Evolutionary conservation across 2,888 invertebrate species (phyloP).

Genomic region (Drosophila anomalata): DNA sequence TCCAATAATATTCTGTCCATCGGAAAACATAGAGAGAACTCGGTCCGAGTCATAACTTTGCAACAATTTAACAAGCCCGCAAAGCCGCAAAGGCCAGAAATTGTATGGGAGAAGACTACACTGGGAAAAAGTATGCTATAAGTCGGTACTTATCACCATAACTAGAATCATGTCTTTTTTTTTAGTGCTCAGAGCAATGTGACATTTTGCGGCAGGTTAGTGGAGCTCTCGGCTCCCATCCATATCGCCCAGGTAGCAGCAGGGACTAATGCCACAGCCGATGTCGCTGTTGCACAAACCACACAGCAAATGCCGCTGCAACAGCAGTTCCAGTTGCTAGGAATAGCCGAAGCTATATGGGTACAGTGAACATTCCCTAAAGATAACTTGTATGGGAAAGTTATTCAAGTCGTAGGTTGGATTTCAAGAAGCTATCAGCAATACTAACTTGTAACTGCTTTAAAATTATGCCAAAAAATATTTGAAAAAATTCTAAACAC

Average conservation of each 20-base stretch:
- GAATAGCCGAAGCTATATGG: slow-evolving; percentile 6
- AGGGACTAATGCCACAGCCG: background rate
- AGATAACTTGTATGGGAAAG: background rate
- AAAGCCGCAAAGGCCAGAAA: slow-evolving; percentile 12
- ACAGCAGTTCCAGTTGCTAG: slow-evolving; percentile 9
- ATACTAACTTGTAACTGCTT: background rate
- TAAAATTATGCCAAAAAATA: background rate
- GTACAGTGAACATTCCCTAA: background rate
- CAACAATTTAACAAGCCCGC: slow-evolving; percentile 66
- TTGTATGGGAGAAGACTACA: background rate
- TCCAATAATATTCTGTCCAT: background rate
- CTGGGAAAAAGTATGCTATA: too few species aligned
- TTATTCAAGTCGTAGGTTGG: too few species aligned
- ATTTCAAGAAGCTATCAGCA: background rate
- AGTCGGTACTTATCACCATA: too few species aligned
- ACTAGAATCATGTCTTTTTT: too few species aligned
- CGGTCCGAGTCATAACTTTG: slow-evolving; percentile 65
- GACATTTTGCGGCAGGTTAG: slow-evolving; percentile 71
- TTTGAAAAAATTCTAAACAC: background rate
- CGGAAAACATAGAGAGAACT: background rate
- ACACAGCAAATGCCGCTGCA: slow-evolving; percentile 70
- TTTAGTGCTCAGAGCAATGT: slow-evolving; percentile 33
- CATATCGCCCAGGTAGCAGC: background rate
- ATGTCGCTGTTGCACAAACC: slow-evolving; percentile 39
- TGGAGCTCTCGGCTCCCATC: slow-evolving; percentile 3